These are phyloP conservation scores for Trichogramma evanescens DNA, from an alignment of 2,888 invertebrate genomes.

Conservation along the genomic window DNA sequence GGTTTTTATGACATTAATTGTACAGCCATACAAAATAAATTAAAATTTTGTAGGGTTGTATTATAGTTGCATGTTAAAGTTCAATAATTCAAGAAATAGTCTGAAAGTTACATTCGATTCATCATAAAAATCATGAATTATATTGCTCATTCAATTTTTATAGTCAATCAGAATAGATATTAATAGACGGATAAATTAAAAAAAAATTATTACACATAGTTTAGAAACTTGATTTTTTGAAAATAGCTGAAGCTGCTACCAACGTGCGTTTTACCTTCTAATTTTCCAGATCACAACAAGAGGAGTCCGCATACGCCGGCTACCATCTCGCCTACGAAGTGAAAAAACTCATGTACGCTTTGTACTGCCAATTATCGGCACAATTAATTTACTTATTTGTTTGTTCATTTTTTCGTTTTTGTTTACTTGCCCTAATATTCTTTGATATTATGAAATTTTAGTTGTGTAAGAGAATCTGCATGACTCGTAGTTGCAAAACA, in stretches of 20 bases:
- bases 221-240: too few relatives aligned
- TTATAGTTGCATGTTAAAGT: too few relatives aligned
- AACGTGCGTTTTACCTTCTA: constrained; percentile 48
- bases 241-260: constrained; percentile 10
- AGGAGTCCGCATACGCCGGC: constrained; percentile 93
- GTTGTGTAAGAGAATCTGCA: constrained; percentile 11
- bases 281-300: constrained; percentile 76
- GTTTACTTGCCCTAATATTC: neutral
- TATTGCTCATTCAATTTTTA: too few relatives aligned
- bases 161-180: too few relatives aligned
- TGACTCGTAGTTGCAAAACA: neutral
- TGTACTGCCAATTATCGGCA: constrained; percentile 1
- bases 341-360: constrained; percentile 98
- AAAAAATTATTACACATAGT: neutral
- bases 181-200: neutral
- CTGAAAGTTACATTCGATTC: too few relatives aligned
- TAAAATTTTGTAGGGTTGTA: too few relatives aligned
- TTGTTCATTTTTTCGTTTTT: neutral
- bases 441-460: neutral
- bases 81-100: too few relatives aligned
- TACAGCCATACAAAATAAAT: too few relatives aligned
- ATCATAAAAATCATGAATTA: too few relatives aligned
- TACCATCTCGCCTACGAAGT: constrained; percentile 99
- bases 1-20: too few relatives aligned
- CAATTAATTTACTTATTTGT: neutral